Evolutionary conservation across 2,113 vertebrate species (phyloP).

Genomic region (Vulpes lagopus): DNA sequence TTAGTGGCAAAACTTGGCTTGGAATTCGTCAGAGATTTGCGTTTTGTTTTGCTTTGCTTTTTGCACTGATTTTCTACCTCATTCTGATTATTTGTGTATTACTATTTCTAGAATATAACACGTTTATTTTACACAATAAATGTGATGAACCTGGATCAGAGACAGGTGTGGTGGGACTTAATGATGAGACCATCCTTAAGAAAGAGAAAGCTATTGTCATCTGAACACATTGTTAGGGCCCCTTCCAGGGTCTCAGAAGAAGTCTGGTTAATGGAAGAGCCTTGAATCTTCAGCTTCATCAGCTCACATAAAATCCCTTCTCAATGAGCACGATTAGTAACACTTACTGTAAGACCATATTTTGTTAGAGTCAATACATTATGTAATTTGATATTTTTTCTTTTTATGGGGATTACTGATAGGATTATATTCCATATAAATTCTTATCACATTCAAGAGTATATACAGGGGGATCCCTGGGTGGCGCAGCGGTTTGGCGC

Average conservation of each 20-base stretch:
- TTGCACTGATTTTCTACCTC: neutral
- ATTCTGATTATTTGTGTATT: neutral
- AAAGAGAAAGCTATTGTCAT: neutral
- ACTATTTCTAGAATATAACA: neutral
- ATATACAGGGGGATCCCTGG: neutral
- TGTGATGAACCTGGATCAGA: neutral
- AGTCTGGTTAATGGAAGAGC: neutral
- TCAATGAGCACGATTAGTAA: neutral
- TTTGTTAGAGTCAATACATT: neutral
- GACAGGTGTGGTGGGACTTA: neutral
- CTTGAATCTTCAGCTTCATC: neutral
- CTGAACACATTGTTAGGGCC: neutral
- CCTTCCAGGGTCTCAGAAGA: neutral
- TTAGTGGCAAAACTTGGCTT: neutral
- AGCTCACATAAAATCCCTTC: neutral
- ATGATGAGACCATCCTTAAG: neutral
- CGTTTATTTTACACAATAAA: neutral
- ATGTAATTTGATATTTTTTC: neutral
- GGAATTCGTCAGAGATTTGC: neutral
- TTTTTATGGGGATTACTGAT: neutral
- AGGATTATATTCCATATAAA: neutral
- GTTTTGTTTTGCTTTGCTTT: slow-evolving; percentile 15
- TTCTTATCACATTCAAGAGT: neutral
- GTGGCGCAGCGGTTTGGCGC: no score
- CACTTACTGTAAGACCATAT: neutral